A percentile compares a stretch with the other conserved stretches of the same genome.
phyloP scores from a whole-genome alignment of 2,888 invertebrate species.

The Orchesellides sinensis region DNA sequence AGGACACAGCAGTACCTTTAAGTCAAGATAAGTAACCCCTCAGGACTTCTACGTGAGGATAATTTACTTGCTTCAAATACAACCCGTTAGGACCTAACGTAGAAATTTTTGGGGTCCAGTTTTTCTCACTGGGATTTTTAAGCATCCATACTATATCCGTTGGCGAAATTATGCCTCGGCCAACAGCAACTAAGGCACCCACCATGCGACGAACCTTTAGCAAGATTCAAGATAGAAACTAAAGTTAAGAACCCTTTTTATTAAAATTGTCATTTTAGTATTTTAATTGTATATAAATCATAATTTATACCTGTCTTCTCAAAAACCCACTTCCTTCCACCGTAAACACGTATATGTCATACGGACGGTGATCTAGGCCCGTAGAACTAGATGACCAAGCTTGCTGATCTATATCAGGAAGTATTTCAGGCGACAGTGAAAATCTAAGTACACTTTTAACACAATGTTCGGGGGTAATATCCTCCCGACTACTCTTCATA shows the following conservation, averaged over 20 bases:
- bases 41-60: slow-evolving; percentile 49
- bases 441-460: slow-evolving; percentile 60
- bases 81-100: slow-evolving; percentile 63
- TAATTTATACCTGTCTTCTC: slow-evolving; percentile 66
- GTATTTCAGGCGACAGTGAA: slow-evolving; percentile 45
- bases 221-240: not conserved
- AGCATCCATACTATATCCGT: slow-evolving; percentile 67
- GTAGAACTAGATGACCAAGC: not conserved
- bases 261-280: too few species aligned
- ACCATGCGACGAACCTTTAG: slow-evolving; percentile 72
- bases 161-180: slow-evolving; percentile 37
- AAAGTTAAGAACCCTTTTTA: not conserved
- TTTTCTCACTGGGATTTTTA: slow-evolving; percentile 65
- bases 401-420: not conserved
- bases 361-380: not conserved
- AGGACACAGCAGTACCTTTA: too few species aligned
- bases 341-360: slow-evolving; percentile 69
- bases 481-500: slow-evolving; percentile 45
- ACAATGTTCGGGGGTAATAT: not conserved
- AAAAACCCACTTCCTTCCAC: slow-evolving; percentile 73
- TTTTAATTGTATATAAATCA: too few species aligned
- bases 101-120: slow-evolving; percentile 44
- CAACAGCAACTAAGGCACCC: slow-evolving; percentile 63
- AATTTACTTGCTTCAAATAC: slow-evolving; percentile 69
- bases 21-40: slow-evolving; percentile 64